Conservation (phyloP, 2,113 vertebrate species). For the Strix uralensis region DNA sequence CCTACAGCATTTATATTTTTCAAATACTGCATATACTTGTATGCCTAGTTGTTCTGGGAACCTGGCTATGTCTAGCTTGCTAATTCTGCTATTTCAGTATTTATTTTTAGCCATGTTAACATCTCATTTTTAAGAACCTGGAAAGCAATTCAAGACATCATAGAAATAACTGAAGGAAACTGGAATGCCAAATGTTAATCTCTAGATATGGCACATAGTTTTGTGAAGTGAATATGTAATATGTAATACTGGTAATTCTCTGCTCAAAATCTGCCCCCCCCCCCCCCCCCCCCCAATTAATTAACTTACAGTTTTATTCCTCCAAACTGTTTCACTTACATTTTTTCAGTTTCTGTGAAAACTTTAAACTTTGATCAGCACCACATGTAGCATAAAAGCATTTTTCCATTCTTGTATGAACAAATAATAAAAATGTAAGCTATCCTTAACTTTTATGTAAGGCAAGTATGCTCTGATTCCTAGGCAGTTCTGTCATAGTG, state of each 20-base stretch:
- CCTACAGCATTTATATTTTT: not conserved
- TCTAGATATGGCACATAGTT: not conserved
- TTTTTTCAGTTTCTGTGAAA: not conserved
- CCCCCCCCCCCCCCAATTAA: not conserved
- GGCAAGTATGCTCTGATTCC: not conserved
- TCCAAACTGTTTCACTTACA: not conserved
- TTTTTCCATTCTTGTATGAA: not conserved
- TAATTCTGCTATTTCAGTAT: not conserved
- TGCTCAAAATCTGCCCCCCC: not conserved
- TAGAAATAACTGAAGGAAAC: not conserved
- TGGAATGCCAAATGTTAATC: not conserved
- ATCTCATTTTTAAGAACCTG: not conserved
- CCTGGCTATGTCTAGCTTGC: not conserved
- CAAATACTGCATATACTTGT: not conserved
- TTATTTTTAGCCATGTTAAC: conserved; percentile 18
- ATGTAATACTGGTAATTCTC: not conserved
- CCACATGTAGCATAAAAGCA: not conserved
- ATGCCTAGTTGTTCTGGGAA: not conserved
- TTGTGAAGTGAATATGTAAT: not conserved
- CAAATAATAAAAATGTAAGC: not conserved
- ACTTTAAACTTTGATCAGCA: not conserved
- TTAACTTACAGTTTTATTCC: not conserved
- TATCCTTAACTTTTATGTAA: not conserved
- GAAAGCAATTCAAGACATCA: not conserved
- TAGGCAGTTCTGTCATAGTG: not conserved